These are phyloP conservation scores for Ephydatia muelleri DNA, from an alignment of 37 sponge, comb jelly and placozoan species.

Conservation along the genomic window DNA sequence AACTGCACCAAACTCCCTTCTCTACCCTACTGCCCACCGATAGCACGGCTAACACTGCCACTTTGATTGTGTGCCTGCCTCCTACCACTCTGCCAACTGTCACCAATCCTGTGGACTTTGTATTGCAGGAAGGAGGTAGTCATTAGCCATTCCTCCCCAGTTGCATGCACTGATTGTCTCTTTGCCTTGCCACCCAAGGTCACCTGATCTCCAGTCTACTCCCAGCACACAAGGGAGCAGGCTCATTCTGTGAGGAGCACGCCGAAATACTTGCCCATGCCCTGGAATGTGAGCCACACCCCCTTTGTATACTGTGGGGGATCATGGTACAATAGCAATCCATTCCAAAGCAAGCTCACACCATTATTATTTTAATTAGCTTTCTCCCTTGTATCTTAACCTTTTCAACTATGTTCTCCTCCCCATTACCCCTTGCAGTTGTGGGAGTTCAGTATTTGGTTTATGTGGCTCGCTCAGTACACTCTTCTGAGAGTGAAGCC, in stretches of 20 bases:
- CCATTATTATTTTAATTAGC: no score
- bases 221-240: background rate
- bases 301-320: no score
- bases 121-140: constrained; percentile 68
- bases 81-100: constrained; percentile 31
- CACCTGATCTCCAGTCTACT: background rate
- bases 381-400: background rate
- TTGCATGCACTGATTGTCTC: background rate
- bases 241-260: background rate
- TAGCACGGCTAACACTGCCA: constrained; percentile 3
- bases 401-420: no score
- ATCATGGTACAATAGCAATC: no score
- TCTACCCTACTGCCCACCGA: background rate
- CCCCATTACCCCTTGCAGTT: constrained; percentile 11
- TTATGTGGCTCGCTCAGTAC: constrained; percentile 25
- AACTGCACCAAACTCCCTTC: constrained; percentile 40
- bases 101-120: constrained; percentile 48
- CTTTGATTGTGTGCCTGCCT: constrained; percentile 45
- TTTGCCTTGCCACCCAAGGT: background rate
- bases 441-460: constrained; percentile 7
- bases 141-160: background rate
- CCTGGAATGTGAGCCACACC: constrained; percentile 9
- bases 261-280: constrained; percentile 8
- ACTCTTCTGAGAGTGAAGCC: constrained; percentile 5
- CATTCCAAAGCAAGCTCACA: background rate